Evolutionary conservation across 1,140 invertebrate genomes (phyloP).

Genomic region (Drosophila bipectinata): DNA sequence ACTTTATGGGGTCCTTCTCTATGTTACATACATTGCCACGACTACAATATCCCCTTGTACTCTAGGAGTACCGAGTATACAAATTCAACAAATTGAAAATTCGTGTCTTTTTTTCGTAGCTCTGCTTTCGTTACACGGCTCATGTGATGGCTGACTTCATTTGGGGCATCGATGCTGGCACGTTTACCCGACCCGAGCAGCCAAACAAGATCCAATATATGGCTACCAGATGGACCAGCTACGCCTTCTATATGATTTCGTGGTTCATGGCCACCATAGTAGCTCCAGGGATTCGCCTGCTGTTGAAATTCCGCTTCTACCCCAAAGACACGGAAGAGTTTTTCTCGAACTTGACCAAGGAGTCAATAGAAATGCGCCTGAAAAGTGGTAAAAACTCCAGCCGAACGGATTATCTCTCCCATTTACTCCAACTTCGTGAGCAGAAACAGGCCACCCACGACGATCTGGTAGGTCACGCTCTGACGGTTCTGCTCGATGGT

Average conservation of each 20-base stretch:
- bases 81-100: too few relatives aligned
- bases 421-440: constrained; percentile 77
- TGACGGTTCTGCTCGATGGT: constrained; percentile 86
- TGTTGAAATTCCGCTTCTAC: constrained; percentile 59
- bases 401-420: constrained; percentile 80
- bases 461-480: constrained; percentile 86
- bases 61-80: too few relatives aligned
- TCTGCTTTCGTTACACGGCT: constrained; percentile 78
- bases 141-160: constrained; percentile 85
- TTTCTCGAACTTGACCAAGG: constrained; percentile 69
- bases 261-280: constrained; percentile 59
- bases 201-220: constrained; percentile 62
- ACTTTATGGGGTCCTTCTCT: too few relatives aligned
- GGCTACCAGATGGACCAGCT: constrained; percentile 57
- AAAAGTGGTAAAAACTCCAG: constrained; percentile 78
- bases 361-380: constrained; percentile 72
- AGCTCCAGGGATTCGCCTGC: constrained; percentile 43
- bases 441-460: constrained; percentile 85
- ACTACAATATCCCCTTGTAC: too few relatives aligned
- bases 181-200: constrained; percentile 47
- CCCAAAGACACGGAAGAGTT: constrained; percentile 71
- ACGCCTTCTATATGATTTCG: constrained; percentile 56
- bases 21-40: too few relatives aligned
- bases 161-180: constrained; percentile 84
- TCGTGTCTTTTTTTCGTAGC: too few relatives aligned